Conservation (phyloP, 2,797 vertebrate genomes). For the Delichon dasypus region DNA sequence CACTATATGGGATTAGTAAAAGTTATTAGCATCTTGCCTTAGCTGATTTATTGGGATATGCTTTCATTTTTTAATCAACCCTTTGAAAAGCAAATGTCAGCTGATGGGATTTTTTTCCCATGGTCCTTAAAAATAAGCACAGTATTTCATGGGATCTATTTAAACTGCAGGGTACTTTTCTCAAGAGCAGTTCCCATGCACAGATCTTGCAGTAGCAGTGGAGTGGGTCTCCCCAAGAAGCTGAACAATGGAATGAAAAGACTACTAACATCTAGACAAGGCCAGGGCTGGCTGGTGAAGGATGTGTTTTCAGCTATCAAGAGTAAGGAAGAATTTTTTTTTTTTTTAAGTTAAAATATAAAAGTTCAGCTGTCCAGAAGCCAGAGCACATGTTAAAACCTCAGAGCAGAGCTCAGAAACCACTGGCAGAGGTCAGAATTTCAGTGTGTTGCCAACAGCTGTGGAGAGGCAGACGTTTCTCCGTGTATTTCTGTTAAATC, state of each 20-base stretch:
- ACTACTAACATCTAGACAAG: fast-evolving
- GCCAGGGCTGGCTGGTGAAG: neutral
- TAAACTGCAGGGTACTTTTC: neutral
- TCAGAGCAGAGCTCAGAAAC: neutral
- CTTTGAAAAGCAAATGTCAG: neutral
- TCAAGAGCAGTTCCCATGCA: neutral
- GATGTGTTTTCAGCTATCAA: neutral
- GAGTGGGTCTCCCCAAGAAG: neutral
- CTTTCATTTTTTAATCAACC: neutral
- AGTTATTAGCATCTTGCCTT: neutral
- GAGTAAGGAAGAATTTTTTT: neutral
- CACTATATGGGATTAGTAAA: neutral
- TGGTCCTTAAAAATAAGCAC: neutral
- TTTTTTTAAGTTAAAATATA: neutral
- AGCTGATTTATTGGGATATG: neutral
- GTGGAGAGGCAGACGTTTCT: neutral
- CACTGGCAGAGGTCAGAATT: neutral
- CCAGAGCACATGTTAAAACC: neutral
- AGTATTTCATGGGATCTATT: neutral
- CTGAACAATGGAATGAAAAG: neutral
- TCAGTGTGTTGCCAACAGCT: neutral
- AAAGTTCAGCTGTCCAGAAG: neutral
- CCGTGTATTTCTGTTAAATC: neutral
- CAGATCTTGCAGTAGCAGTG: neutral
- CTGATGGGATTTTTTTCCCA: neutral